Base-by-base conservation (phyloP, 2,113 vertebrate genomes). In the Scomber colias region DNA sequence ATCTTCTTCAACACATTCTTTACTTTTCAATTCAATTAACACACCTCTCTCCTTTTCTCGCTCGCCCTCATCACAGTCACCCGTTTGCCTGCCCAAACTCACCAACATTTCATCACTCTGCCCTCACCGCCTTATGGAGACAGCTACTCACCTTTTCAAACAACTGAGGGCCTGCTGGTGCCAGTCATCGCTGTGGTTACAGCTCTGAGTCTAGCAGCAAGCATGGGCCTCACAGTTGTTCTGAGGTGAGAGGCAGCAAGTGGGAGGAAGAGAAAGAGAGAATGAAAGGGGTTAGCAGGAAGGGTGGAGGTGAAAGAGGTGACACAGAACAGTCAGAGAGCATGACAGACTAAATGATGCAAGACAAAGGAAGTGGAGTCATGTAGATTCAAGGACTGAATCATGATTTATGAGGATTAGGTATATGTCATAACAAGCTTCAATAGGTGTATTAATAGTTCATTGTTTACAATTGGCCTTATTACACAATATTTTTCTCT, bases 181-280 rank as follows among this genome's bases (percentile, higher is more conserved):
- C 56, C 75, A 24, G 44, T 93, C 82, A 79, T 93, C 12, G 21
- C 70, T 45, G 4, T 83, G 46, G 69, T 92, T 62, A 91, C 88
- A 4, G 87, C 69, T 30, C 71, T 94, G 67, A 85, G 89, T 66
- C 75, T 94, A 67, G 77, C 63, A 44, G 90, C 48, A 0, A 89
- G 90, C 55, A 40, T 94, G 14, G 83, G 78, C 76, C 71, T 94
- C 54, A 44, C 77, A 27, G 40, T 83, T 11, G 12, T 77, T 55
- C 67, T 93, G 11, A 67, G 92, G 93, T 95, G 70, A 94, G 93
- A 83, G 56, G 64, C 17, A 45, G n/a, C 14, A 24, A 35, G 71
- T 82, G 63, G 71, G 81, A 21, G 71, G 30, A 61, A 53, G 31
- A 27, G n/a, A 62, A 65, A 62, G 27, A 24, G 51, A 46, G 48